Conservation (phyloP, 1,140 invertebrate species). For the Vanessa tameamea region DNA sequence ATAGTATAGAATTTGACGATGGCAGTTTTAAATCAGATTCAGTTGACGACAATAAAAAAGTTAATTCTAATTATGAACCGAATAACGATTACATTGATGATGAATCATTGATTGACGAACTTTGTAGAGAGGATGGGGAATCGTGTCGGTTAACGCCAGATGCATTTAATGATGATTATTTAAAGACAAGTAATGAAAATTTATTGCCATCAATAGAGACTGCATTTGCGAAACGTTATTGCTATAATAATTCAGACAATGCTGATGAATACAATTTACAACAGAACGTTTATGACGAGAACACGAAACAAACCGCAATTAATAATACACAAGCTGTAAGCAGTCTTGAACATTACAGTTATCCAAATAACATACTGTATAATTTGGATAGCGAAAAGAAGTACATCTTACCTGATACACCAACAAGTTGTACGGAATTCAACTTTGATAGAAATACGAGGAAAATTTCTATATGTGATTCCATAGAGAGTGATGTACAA, state of each 20-base stretch:
- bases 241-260: conserved; percentile 49
- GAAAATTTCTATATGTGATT: conserved; percentile 69
- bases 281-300: conserved; percentile 43
- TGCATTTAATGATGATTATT: conserved; percentile 68
- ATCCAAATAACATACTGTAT: conserved; percentile 73
- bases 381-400: conserved; percentile 64
- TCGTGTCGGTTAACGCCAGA: conserved; percentile 64
- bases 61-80: conserved; percentile 48
- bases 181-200: conserved; percentile 59
- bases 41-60: conserved; percentile 47
- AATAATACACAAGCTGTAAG: conserved; percentile 51
- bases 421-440: conserved; percentile 72
- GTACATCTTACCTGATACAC: conserved; percentile 68
- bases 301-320: conserved; percentile 40
- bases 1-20: conserved; percentile 72
- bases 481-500: conserved; percentile 69
- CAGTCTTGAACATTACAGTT: conserved; percentile 75
- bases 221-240: conserved; percentile 76
- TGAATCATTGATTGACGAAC: conserved; percentile 69
- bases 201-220: conserved; percentile 75
- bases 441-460: conserved; percentile 65
- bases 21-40: conserved; percentile 58
- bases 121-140: conserved; percentile 71
- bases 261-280: conserved; percentile 53
- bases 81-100: conserved; percentile 74